These are phyloP conservation scores for Doryteuthis pealeii DNA, from an alignment of 1,140 invertebrate genomes.

Conservation along the genomic window DNA sequence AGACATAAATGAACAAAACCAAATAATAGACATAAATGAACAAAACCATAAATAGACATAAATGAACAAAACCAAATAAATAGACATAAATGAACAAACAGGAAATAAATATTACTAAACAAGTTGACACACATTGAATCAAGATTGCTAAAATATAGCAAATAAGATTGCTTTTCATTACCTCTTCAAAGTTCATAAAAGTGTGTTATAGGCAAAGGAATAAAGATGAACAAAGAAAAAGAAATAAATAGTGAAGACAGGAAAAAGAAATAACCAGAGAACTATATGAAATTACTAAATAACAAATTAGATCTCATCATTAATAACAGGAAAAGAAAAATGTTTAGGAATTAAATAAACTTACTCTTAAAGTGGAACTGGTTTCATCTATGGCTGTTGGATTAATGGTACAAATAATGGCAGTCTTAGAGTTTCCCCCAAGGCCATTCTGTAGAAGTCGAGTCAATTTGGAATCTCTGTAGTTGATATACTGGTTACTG, in stretches of 20 bases:
- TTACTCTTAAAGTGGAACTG: constrained; percentile 64
- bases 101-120: too few species aligned
- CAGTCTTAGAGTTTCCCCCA: constrained; percentile 69
- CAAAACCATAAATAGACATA: too few species aligned
- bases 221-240: not conserved
- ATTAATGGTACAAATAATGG: constrained; percentile 67
- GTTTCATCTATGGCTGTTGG: constrained; percentile 69
- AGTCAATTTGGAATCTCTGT: constrained; percentile 67
- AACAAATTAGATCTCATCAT: not conserved
- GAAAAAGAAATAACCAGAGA: not conserved
- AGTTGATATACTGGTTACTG: constrained; percentile 53
- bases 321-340: too few species aligned
- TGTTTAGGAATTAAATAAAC: not conserved
- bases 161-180: too few species aligned
- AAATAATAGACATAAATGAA: too few species aligned
- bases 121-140: too few species aligned
- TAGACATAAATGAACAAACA: too few species aligned
- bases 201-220: too few species aligned
- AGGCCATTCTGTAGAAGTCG: constrained; percentile 68
- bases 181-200: too few species aligned
- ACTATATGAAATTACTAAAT: not conserved
- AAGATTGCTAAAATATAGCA: too few species aligned
- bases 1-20: too few species aligned
- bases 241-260: not conserved
- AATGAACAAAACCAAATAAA: too few species aligned